Base-by-base conservation (phyloP, 2,888 invertebrate species). In the Clusia tigrina region DNA sequence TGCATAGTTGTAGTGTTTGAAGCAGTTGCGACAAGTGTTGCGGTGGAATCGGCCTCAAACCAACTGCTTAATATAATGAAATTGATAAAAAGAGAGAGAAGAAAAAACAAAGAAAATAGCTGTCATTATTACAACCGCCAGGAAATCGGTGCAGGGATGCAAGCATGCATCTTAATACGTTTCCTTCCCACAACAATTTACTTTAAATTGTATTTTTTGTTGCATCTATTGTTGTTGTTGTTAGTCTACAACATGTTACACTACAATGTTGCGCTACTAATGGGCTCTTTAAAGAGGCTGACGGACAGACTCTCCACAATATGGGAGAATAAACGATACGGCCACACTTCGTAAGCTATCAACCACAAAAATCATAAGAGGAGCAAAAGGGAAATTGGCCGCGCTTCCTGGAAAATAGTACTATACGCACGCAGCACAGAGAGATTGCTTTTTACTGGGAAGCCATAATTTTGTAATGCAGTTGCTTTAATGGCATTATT, bases 181-280 rank as follows among this genome's bases (percentile, higher is more conserved):
- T 42, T 42, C 42, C 42, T 42, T 15, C 5, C 5, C 32, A 32
- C 32, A 9, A 12, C 32, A 32, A 12, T 9, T 5, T 32, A 9
- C 12, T 32, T 12, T 32, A 32, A 32, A 32, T 32, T 32, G 6
- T 32, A 32, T 32, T 32, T 32, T 32, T 32, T 32, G n/a, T 32
- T 32, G 12, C 12, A 9, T 32, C 32, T 32, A 9, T 42, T 42
- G 10, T n/a, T 42, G 42, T 42, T 42, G 42, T 15, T 6, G 15
- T 42, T n/a, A 42, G 3, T 42, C n/a, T 42, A 42, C 3, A 42
- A 42, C 10, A n/a, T n/a, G 42, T n/a, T 10, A 17, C 42, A 42
- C n/a, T n/a, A 42, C 42, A 42, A 42, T 42, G 42, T 42, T 42
- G 42, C 6, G n/a, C 32, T n/a, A 42, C 42, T n/a, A n/a, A 42